Percentiles rank a stretch among this genome's conserved stretches.
Conservation (phyloP, 2,888 invertebrate species). For the Crioceris asparagi region DNA sequence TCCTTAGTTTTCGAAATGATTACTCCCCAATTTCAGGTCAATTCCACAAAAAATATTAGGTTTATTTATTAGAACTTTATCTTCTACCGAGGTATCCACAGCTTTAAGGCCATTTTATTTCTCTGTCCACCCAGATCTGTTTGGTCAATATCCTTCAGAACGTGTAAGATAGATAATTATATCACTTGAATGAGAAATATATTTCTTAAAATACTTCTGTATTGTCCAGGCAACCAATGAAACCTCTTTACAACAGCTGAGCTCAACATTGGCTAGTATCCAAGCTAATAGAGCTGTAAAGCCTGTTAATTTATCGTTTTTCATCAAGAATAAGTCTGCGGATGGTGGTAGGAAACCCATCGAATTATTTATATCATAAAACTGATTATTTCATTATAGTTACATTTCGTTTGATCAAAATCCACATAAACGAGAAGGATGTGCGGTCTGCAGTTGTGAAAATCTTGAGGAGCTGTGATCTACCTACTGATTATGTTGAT, state of each 20-base stretch:
- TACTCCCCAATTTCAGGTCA: too few species aligned
- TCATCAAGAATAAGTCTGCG: slow-evolving; percentile 49
- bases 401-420: slow-evolving; percentile 61
- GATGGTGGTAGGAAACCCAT: not conserved
- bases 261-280: slow-evolving; percentile 71
- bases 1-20: too few species aligned
- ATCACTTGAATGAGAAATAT: too few species aligned
- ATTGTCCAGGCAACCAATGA: slow-evolving; percentile 68
- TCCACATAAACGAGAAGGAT: slow-evolving; percentile 57
- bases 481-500: slow-evolving; percentile 80
- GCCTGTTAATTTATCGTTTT: slow-evolving; percentile 65
- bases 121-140: slow-evolving; percentile 90
- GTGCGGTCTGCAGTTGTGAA: slow-evolving; percentile 63
- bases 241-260: slow-evolving; percentile 77
- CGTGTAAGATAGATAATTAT: slow-evolving; percentile 44
- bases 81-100: slow-evolving; percentile 76
- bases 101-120: slow-evolving; percentile 91
- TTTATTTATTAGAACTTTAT: slow-evolving; percentile 54
- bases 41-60: not conserved
- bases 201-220: too few species aligned
- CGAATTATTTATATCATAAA: not conserved
- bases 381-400: slow-evolving; percentile 38
- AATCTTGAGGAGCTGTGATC: slow-evolving; percentile 68
- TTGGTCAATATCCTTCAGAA: slow-evolving; percentile 84
- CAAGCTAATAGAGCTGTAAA: slow-evolving; percentile 51